These are phyloP conservation scores for Tadarida brasiliensis DNA, from an alignment of 2,797 vertebrate genomes.

Conservation along the genomic window DNA sequence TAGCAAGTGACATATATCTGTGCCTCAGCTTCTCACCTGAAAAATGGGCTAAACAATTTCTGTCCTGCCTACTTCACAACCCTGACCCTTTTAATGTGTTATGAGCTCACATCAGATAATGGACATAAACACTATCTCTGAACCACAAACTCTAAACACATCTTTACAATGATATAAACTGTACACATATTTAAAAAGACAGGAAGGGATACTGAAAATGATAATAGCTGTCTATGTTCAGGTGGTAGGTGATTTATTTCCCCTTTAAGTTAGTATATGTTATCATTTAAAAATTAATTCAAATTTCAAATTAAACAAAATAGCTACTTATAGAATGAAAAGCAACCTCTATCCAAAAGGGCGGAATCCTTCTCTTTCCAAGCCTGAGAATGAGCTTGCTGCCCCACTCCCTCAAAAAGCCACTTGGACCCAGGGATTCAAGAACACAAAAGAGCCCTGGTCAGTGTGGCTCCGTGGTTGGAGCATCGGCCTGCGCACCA, in stretches of 20 bases:
- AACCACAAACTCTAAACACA: background rate
- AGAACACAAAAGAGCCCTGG: background rate
- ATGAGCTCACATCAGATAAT: background rate
- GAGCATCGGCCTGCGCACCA: too few relatives aligned
- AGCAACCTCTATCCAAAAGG: conserved; percentile 13
- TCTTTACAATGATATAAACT: background rate
- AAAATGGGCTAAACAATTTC: background rate
- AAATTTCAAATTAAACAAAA: conserved; percentile 40
- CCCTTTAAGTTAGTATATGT: background rate
- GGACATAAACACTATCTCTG: background rate
- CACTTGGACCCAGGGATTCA: background rate
- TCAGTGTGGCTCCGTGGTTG: too few relatives aligned
- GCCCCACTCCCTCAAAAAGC: background rate
- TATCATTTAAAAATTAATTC: conserved; percentile 37
- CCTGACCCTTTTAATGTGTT: background rate
- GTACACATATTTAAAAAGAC: background rate
- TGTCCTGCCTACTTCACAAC: background rate
- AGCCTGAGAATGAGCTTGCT: background rate
- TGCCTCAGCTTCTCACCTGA: background rate
- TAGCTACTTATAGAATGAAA: conserved; percentile 28
- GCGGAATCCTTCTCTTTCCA: background rate
- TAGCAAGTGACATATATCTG: background rate
- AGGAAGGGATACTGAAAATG: background rate
- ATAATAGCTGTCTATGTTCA: background rate
- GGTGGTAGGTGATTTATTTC: background rate